phyloP scores from a whole-genome alignment of 2,888 invertebrate genomes.

The Andrena trimmerana region DNA sequence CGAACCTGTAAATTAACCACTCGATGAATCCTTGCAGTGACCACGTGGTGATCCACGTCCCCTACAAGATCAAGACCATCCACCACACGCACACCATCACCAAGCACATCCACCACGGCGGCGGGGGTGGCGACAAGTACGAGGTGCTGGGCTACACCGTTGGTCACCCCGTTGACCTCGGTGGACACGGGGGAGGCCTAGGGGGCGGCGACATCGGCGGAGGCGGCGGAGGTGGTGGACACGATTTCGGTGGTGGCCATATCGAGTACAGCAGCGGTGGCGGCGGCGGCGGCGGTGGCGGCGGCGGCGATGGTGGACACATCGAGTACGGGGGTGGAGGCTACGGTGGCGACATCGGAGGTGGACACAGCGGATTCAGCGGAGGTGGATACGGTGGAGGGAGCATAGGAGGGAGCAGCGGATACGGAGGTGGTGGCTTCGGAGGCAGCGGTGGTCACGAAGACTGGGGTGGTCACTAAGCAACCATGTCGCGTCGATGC shows the following conservation, averaged over 20 bases:
- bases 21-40: conserved; percentile 81
- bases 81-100: conserved; percentile 92
- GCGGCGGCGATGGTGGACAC: conserved; percentile 59
- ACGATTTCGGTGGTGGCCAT: conserved; percentile 61
- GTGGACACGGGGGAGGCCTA: conserved; percentile 71
- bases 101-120: conserved; percentile 89
- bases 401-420: conserved; percentile 57
- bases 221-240: conserved; percentile 51
- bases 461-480: conserved; percentile 67
- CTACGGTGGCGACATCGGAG: conserved; percentile 37
- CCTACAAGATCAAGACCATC: conserved; percentile 91
- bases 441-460: conserved; percentile 66
- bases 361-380: conserved; percentile 50
- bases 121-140: conserved; percentile 87
- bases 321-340: conserved; percentile 52
- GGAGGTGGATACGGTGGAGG: conserved; percentile 54
- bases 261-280: conserved; percentile 58
- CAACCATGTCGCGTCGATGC: conserved; percentile 31
- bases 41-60: conserved; percentile 92
- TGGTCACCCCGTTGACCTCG: conserved; percentile 86
- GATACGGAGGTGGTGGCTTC: conserved; percentile 56
- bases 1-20: neutral
- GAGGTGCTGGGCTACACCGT: conserved; percentile 90
- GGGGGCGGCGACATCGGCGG: conserved; percentile 65
- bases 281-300: conserved; percentile 55